Evolutionary conservation across 2,888 invertebrate genomes (phyloP).

Genomic region (Temnothorax rugatulus): DNA sequence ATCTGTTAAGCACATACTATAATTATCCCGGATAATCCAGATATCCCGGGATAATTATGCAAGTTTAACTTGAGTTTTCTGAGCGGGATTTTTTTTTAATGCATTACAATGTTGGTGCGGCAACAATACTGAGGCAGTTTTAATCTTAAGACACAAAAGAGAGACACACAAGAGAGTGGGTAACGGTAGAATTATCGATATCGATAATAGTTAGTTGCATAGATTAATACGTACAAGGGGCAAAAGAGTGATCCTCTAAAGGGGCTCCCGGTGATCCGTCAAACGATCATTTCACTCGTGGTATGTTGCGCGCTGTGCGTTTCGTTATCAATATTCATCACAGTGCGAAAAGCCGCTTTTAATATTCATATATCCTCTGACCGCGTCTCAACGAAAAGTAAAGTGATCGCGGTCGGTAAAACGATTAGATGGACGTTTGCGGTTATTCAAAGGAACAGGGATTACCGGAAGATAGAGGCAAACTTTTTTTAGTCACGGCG

Average conservation of each 20-base stretch:
- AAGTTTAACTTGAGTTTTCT: background rate
- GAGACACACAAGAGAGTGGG: background rate
- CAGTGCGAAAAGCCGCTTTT: constrained; percentile 62
- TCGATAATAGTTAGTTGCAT: background rate
- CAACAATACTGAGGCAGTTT: background rate
- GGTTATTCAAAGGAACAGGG: constrained; percentile 33
- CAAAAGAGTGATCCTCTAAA: constrained; percentile 3
- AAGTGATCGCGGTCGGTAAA: constrained; percentile 54
- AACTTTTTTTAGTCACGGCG: background rate
- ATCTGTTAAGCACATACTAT: background rate
- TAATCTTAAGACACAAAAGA: background rate
- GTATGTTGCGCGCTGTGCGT: constrained; percentile 36
- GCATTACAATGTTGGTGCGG: background rate
- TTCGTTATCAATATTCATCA: constrained; percentile 73
- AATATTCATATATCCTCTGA: constrained; percentile 68
- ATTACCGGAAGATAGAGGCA: constrained; percentile 21
- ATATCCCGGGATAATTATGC: background rate
- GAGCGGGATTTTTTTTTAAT: background rate
- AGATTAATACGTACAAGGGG: constrained; percentile 15
- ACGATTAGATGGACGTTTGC: constrained; percentile 67
- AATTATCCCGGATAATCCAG: background rate
- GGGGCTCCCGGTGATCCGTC: background rate
- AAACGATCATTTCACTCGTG: constrained; percentile 65
- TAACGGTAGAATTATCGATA: background rate
- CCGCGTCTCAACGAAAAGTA: constrained; percentile 56